Conservation (phyloP, 2,797 vertebrate genomes). For the Alosa sapidissima region DNA sequence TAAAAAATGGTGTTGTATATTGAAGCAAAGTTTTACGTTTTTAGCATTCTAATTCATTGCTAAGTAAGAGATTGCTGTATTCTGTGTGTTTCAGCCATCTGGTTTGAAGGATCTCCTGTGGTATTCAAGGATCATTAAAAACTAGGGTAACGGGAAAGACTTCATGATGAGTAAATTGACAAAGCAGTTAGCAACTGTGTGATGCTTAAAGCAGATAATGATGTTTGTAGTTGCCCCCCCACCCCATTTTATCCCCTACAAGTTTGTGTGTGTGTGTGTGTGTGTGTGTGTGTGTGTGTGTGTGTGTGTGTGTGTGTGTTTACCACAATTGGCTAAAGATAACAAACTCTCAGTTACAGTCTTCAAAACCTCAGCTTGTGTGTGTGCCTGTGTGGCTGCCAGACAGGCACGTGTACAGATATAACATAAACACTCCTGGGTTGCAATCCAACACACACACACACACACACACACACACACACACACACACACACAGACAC, state of each 20-base stretch:
- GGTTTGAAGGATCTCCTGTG: conserved; percentile 11
- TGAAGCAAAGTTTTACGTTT: neutral
- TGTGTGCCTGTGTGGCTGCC: neutral
- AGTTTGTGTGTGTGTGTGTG: neutral
- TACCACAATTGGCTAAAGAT: conserved; percentile 9
- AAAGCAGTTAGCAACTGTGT: conserved; percentile 27
- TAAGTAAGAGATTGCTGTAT: neutral
- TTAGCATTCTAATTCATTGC: neutral
- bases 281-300: conserved; percentile 17
- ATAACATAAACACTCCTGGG: conserved; percentile 10
- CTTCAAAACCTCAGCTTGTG: neutral
- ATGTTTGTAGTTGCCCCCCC: conserved; percentile 19
- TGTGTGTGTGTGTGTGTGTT: conserved; percentile 18
- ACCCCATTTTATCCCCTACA: neutral
- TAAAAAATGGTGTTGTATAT: neutral
- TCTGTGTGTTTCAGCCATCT: neutral
- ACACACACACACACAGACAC: neutral
- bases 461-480: neutral
- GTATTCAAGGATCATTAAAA: conserved; percentile 22
- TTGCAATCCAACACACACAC: neutral
- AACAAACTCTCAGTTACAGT: conserved; percentile 22
- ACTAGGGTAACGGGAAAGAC: neutral
- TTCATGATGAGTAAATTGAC: conserved; percentile 17
- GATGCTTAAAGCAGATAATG: conserved; percentile 22
- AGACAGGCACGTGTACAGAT: conserved; percentile 11